Base-by-base conservation (phyloP, 2,797 vertebrate species). In the Dermochelys coriacea region DNA sequence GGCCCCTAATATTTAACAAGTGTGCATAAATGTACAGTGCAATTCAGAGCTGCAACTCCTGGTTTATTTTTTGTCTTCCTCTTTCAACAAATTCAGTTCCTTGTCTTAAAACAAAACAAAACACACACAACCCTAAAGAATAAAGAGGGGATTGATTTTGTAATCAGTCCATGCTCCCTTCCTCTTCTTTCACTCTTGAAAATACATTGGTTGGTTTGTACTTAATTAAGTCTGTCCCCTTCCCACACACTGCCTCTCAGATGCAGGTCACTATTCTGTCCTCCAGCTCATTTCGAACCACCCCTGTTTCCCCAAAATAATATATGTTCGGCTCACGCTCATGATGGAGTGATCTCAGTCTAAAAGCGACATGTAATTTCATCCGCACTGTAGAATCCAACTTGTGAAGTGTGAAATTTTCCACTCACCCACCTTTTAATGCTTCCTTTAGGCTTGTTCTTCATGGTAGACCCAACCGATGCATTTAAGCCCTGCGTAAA, bases 261-360 rank as follows among this genome's bases (percentile, higher is more conserved):
- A 77, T 34, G 5, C 1, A 80, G 29, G 12, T 64, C 59, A 34
- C n/a, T 37, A 25, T 34, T 84, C 34, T 80, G 9, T 49, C 80
- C 83, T 87, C 6, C 37, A 87, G 37, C 3, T 77, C 14, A 34
- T 1, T 81, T 55, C 49, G 50, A 80, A 89, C 68, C 5, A 68
- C 41, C 6, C 2, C 31, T 29, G 5, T 75, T 23, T 18, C 9
- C 9, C 31, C 29, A 27, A 47, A 79, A 77, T 85, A 84, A 27
- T 1, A 2, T 25, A 21, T 0, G 3, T 86, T 80, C 25, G 61
- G 15, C 61, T 84, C 2, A 19, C 0, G 0, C 37, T 84, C 51
- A 57, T 50, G n/a, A 27, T 2, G n/a, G 5, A 64, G 50, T 34
- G 11, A 84, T 31, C 49, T 91, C 80, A 85, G 6, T 14, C 3